Base-by-base conservation (phyloP, 2,888 invertebrate genomes). In the Caenorhabditis virilis region DNA sequence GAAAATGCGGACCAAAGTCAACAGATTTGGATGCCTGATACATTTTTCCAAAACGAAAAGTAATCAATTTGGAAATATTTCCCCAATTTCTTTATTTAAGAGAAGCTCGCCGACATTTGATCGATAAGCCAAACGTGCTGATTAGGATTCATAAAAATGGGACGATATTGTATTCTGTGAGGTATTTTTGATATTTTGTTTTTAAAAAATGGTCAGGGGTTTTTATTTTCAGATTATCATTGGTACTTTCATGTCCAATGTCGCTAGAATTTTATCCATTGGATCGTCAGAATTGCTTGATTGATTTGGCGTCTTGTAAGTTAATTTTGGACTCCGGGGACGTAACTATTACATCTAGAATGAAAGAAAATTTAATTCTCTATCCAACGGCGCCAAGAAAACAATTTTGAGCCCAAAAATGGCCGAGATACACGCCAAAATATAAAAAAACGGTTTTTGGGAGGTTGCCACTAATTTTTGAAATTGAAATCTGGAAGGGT, bases 191-290 rank as follows among this genome's bases (percentile, higher is more conserved):
- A 47, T 2, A 26, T 6, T 23, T 30, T 30, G 2, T 20, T 15
- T 27, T 30, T n/a, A 11, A 36, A 30, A 45, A 16, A 23, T n/a
- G n/a, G n/a, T n/a, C n/a, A n/a, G n/a, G n/a, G n/a, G n/a, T n/a
- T 9, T 25, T 25, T 26, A 9, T 39, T 43, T 66, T 18, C 83
- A 92, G 95, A 85, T 91, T 95, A 85, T 95, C 95, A 36, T 87
- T 95, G 80, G 93, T 94, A 50, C 88, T 97, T 76, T 92, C 94
- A 55, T 97, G 95, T 83, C 95, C 95, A 62, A 97, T 97, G 95
- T 92, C 94, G 85, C 88, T 97, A 80, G 93, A 94, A 86, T 88
- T 95, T 64, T 97, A 95, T 86, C 95, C 95, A 6, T 86, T 97
- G 85, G 95, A 95, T 86, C 90, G 91, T 82, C 95, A 95, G 87